Evolutionary conservation across 2,113 vertebrate species (phyloP).

Genomic region (Paratilapia polleni): DNA sequence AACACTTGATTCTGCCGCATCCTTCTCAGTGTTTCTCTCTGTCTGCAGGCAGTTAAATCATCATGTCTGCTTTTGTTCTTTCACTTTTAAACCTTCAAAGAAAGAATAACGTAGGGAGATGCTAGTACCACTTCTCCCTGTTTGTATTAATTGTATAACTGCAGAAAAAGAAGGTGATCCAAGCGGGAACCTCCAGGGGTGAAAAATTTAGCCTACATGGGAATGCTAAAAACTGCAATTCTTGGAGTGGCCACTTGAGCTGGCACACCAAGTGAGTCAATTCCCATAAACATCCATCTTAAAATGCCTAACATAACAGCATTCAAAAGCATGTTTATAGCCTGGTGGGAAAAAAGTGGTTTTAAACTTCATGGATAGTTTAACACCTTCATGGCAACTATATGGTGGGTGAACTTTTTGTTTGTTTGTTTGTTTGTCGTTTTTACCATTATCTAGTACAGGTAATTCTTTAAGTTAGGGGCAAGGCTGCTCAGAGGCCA

Average conservation of each 20-base stretch:
- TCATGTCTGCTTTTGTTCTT: background rate
- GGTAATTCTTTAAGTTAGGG: too few relatives aligned
- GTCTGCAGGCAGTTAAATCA: conserved; percentile 11
- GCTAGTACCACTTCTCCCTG: background rate
- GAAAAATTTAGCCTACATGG: too few relatives aligned
- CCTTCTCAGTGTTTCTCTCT: conserved; percentile 10
- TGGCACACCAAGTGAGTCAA: background rate
- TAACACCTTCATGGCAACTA: too few relatives aligned
- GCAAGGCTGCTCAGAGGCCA: too few relatives aligned
- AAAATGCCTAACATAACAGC: background rate
- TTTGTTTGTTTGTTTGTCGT: too few relatives aligned
- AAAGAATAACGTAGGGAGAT: background rate
- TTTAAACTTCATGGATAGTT: too few relatives aligned
- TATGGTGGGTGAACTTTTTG: too few relatives aligned
- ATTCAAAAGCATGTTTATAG: background rate
- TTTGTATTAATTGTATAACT: background rate
- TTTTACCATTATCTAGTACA: too few relatives aligned
- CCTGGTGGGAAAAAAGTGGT: background rate
- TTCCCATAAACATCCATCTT: background rate
- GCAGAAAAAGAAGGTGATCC: too few relatives aligned
- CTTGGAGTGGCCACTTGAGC: background rate
- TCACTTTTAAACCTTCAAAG: background rate
- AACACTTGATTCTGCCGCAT: conserved; percentile 39
- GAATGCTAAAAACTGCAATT: too few relatives aligned
- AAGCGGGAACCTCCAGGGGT: too few relatives aligned